These are phyloP conservation scores for Drosophila ambigua DNA, from an alignment of 1,140 invertebrate genomes.

Conservation along the genomic window DNA sequence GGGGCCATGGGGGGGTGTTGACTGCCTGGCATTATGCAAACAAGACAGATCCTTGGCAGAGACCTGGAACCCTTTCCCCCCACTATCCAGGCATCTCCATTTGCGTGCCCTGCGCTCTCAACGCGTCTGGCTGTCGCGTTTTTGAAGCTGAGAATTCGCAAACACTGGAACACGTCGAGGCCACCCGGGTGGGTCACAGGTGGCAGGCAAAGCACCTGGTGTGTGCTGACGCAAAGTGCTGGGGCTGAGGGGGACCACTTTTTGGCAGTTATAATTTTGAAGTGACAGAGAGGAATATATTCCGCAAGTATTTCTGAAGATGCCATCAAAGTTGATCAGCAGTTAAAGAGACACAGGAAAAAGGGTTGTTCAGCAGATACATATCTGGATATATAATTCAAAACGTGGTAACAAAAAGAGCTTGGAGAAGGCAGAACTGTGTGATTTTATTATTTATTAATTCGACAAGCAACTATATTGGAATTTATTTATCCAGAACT, in stretches of 20 bases:
- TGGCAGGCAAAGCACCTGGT: conserved; percentile 13
- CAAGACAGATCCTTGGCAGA: conserved; percentile 47
- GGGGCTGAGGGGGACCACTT: conserved; percentile 8
- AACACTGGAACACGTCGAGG: conserved; percentile 15
- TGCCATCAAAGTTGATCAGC: conserved; percentile 1
- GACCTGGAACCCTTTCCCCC: conserved; percentile 25
- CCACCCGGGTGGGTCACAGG: background rate
- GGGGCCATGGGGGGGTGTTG: conserved; percentile 34
- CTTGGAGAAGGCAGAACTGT: too few relatives aligned
- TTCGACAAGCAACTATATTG: too few relatives aligned
- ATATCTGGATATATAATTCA: too few relatives aligned
- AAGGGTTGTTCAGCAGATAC: too few relatives aligned
- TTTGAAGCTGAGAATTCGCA: conserved; percentile 59
- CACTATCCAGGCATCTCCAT: background rate
- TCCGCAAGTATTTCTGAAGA: conserved; percentile 1
- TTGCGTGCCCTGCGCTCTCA: conserved; percentile 28
- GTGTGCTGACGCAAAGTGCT: background rate
- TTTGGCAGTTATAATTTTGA: conserved; percentile 38
- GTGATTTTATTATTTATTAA: background rate
- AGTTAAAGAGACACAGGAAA: background rate
- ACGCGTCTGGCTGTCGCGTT: conserved; percentile 34
- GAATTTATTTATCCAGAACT: too few relatives aligned
- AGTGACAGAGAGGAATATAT: conserved; percentile 31
- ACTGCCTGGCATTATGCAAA: conserved; percentile 73
- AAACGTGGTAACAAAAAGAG: too few relatives aligned